These are phyloP conservation scores for Acrobeloides nanus DNA, from an alignment of 2,888 invertebrate species.

Conservation along the genomic window DNA sequence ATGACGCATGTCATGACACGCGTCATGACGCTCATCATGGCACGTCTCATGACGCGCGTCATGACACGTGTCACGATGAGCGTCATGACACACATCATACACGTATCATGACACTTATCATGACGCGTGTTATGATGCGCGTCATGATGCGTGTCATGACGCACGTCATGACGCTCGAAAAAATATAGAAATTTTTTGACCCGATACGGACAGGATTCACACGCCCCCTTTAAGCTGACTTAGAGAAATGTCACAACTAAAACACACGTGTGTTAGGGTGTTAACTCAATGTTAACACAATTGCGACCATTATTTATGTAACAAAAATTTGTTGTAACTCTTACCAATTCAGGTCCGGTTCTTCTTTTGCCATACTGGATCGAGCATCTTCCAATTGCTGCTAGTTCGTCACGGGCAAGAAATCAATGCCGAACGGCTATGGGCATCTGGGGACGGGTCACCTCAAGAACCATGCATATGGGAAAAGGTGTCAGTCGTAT, in stretches of 20 bases:
- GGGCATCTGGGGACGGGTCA: conserved; percentile 25
- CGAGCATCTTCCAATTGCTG: conserved; percentile 28
- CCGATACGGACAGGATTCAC: no score
- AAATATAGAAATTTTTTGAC: no score
- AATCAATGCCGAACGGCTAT: conserved; percentile 19
- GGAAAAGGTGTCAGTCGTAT: conserved; percentile 18
- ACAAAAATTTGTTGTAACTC: conserved; percentile 11
- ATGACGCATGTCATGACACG: no score
- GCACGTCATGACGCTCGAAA: no score
- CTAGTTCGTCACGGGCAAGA: conserved; percentile 13
- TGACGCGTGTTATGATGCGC: no score
- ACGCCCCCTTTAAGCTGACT: no score
- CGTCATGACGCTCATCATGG: no score
- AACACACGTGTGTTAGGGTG: background rate
- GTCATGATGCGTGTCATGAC: no score
- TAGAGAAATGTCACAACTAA: background rate
- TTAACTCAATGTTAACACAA: background rate
- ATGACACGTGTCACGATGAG: no score
- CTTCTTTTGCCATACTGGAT: conserved; percentile 26
- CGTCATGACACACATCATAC: no score
- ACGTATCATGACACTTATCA: no score
- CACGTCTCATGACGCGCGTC: no score
- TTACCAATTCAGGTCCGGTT: conserved; percentile 20
- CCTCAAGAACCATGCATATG: conserved; percentile 25
- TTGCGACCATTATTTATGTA: background rate